A percentile compares a stretch with the other conserved stretches of the same genome.
Evolutionary conservation across 2,797 vertebrate genomes (phyloP).

Genomic region (Cuniculus paca): DNA sequence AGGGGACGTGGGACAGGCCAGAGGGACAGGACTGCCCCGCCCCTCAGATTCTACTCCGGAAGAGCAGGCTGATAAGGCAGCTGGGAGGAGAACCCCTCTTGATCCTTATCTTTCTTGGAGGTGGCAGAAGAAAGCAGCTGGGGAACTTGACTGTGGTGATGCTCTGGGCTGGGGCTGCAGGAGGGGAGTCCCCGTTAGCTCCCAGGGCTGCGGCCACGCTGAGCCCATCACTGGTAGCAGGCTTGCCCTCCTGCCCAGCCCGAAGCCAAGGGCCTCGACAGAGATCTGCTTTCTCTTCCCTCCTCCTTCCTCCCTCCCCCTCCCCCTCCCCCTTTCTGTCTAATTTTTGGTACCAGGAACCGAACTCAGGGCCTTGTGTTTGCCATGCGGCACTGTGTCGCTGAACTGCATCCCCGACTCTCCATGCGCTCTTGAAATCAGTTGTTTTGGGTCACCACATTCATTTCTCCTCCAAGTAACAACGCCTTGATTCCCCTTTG

Average conservation of each 20-base stretch:
- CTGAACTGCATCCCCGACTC: neutral
- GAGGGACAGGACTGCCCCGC: neutral
- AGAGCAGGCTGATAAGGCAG: neutral
- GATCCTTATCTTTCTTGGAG: neutral
- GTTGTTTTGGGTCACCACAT: slow-evolving; percentile 20
- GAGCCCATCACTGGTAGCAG: neutral
- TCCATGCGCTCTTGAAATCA: slow-evolving; percentile 26
- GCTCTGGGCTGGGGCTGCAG: neutral
- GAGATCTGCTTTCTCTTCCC: neutral
- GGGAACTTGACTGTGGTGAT: neutral
- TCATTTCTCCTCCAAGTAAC: slow-evolving; percentile 57
- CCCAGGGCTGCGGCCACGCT: neutral
- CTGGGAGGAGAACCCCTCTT: neutral
- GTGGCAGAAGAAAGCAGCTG: neutral
- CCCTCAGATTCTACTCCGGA: neutral
- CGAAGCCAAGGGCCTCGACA: neutral
- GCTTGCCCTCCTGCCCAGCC: neutral
- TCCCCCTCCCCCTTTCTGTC: neutral
- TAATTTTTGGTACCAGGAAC: neutral
- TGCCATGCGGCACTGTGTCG: neutral
- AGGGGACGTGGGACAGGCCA: neutral
- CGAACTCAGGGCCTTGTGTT: neutral
- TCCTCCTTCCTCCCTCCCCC: too few species aligned
- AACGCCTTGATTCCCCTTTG: slow-evolving; percentile 35
- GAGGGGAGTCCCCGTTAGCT: neutral